Evolutionary conservation across 2,888 invertebrate species (phyloP).

Genomic region (Minunthozetes semirufus): DNA sequence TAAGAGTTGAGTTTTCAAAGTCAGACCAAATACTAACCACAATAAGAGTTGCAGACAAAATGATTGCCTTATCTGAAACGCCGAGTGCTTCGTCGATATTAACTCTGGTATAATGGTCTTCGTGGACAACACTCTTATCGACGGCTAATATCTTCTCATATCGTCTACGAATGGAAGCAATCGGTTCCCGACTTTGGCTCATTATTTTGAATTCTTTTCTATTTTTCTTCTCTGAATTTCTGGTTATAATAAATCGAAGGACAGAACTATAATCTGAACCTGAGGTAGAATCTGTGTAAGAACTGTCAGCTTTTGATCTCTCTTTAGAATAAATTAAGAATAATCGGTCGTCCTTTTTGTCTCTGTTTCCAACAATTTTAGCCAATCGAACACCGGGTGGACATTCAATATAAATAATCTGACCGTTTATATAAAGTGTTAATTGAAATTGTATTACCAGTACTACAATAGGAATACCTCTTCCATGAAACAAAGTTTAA

Average conservation of each 20-base stretch:
- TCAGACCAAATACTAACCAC: neutral
- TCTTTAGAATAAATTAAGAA: neutral
- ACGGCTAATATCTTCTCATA: neutral
- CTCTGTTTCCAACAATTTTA: neutral
- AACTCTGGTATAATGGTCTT: neutral
- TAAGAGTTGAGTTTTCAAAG: no score
- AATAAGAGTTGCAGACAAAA: neutral
- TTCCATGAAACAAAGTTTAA: neutral
- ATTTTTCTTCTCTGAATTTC: neutral
- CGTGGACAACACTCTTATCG: neutral
- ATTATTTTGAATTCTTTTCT: neutral
- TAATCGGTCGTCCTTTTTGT: neutral
- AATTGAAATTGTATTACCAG: no score
- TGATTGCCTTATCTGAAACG: neutral
- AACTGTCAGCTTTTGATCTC: no score
- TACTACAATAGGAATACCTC: no score
- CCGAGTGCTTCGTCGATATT: neutral
- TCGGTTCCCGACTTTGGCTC: neutral
- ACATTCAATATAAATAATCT: neutral
- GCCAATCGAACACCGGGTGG: neutral
- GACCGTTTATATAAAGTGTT: no score
- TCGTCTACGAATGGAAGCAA: neutral
- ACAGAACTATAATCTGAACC: no score
- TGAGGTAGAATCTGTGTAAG: no score
- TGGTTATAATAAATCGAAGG: neutral